Evolutionary conservation across 2,888 invertebrate genomes (phyloP).

Genomic region (Diarsia mendica): DNA sequence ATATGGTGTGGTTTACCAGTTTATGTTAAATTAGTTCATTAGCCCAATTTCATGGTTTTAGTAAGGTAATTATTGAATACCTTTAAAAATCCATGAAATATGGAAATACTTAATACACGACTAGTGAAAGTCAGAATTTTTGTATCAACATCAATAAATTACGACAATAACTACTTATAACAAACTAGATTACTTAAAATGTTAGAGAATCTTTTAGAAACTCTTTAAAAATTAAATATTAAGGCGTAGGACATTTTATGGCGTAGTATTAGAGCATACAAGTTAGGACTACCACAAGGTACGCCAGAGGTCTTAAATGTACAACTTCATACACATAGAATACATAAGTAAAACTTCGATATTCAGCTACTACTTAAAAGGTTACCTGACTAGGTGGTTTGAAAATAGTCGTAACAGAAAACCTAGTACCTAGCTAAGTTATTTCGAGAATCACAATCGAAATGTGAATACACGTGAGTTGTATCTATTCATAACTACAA

Average conservation of each 20-base stretch:
- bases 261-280: slow-evolving; percentile 33
- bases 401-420: neutral
- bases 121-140: slow-evolving; percentile 73
- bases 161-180: slow-evolving; percentile 61
- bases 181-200: slow-evolving; percentile 42
- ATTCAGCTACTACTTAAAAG: slow-evolving; percentile 2
- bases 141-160: slow-evolving; percentile 71
- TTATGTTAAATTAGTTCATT: neutral
- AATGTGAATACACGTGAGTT: slow-evolving; percentile 9
- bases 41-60: neutral
- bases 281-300: neutral
- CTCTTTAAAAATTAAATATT: slow-evolving; percentile 61
- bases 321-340: neutral
- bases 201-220: slow-evolving; percentile 69
- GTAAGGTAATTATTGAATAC: neutral
- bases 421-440: neutral
- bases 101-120: slow-evolving; percentile 63
- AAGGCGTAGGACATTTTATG: slow-evolving; percentile 43
- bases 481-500: neutral
- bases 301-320: neutral
- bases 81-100: slow-evolving; percentile 19
- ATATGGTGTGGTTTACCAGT: neutral
- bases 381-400: neutral
- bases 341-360: neutral
- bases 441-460: neutral